A percentile compares a stretch with the other conserved stretches of the same genome.
These are phyloP conservation scores for Rhinichthys osculus DNA, from an alignment of 2,797 vertebrate species.

Conservation along the genomic window DNA sequence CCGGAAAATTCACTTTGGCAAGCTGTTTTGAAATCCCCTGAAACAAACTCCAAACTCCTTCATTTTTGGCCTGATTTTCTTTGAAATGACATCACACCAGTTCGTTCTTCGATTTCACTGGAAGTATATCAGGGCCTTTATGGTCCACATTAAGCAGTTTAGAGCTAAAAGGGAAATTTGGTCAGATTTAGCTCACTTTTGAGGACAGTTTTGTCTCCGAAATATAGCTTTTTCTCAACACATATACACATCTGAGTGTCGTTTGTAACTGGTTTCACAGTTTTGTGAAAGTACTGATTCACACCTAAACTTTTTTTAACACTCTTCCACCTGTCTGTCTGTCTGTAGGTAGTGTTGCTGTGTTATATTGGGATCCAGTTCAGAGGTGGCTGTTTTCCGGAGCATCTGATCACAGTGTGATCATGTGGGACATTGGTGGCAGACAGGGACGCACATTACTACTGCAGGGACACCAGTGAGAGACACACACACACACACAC, in stretches of 20 bases:
- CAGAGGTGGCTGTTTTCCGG: conserved; percentile 95
- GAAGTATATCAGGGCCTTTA: not conserved
- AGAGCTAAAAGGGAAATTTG: not conserved
- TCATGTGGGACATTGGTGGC: conserved; percentile 99
- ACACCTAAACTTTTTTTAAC: not conserved
- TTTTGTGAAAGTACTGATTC: not conserved
- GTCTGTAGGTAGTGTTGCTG: conserved; percentile 85
- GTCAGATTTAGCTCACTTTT: not conserved
- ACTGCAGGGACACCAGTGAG: conserved; percentile 96
- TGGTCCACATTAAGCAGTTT: not conserved
- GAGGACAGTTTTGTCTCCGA: not conserved
- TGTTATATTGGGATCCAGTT: conserved; percentile 95
- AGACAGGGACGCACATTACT: conserved; percentile 90
- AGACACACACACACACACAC: conserved; percentile 26
- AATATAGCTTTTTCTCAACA: not conserved
- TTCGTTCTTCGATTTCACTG: not conserved
- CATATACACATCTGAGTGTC: not conserved
- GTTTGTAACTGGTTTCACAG: not conserved
- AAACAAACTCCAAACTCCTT: too few relatives aligned
- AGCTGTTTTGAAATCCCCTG: too few relatives aligned
- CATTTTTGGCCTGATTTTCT: too few relatives aligned
- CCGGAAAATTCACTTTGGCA: too few relatives aligned
- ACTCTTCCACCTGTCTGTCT: not conserved
- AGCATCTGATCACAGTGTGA: conserved; percentile 95
- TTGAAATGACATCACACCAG: too few relatives aligned